Base-by-base conservation (phyloP, 2,797 vertebrate species). In the Cuniculus paca region DNA sequence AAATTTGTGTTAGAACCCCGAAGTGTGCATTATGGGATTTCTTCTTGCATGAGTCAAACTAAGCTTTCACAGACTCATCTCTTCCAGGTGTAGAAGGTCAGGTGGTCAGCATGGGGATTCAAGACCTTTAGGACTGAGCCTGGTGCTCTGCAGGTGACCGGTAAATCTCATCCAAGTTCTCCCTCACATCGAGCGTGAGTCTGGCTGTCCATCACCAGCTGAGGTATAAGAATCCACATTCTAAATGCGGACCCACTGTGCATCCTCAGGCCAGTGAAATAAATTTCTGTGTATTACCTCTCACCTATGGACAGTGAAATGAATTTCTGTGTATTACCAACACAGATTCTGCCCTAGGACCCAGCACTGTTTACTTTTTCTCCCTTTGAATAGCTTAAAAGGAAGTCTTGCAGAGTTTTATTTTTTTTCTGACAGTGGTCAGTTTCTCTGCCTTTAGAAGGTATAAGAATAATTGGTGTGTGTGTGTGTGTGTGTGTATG, bases 391-490 rank as follows among this genome's bases (percentile, higher is more conserved):
- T 36, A 83, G 56, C 61, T 96, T 91, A 61, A 88, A 60, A 86
- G 26, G 61, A 85, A 96, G 50, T 1, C 52, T 91, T 36, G 7
- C 0, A 52, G 58, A 42, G 63, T 68, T 91, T 93, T 77, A 24
- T 75, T 28, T 96, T 89, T 94, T 94, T 80, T 83, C 34, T 81
- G n/a, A 93, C 11, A 82, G 61, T 54, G 52, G 42, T 54, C 63
- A 92, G 20, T 72, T 79, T 42, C 16, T 86, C 31, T 56, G 79
- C 45, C 36, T 78, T 93, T 70, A 42, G 16, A 81, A 93, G 65
- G 36, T 39, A 39, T 70, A 72, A 94, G 82, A 91, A 68, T 74
- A 78, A 39, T 22, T 72, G 39, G 9, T 2, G 6, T 88, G 10
- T 83, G 17, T 80, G 42, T 68, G 48, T 80, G 86, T 83, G 86